Evolutionary conservation across 1,140 invertebrate genomes (phyloP), one percentile per base, ranked within the genome.

Genomic region (Ectropis grisescens): DNA sequence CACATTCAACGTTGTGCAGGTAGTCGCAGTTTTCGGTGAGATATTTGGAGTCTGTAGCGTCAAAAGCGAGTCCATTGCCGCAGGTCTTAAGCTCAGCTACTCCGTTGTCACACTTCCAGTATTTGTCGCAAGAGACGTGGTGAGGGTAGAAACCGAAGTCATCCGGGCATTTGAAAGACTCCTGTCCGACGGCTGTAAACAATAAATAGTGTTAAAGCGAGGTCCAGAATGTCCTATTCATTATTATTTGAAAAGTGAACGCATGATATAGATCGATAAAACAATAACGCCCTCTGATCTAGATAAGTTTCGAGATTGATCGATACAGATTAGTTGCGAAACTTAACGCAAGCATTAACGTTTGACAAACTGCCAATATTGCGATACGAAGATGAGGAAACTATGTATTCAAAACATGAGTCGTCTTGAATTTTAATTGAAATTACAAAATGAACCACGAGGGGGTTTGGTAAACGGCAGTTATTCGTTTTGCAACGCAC

Each of bases 71-170:
- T 27, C 95, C 95, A 64, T 97, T 97, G 24, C 95, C 95, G 82
- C 95, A 97, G 14, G 93, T 94, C 76, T 96, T 96, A 41, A 97
- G 82, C 53, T 95, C 93, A 37, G 94, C 91, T 1, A 86, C 89
- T 45, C 91, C 92, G 57, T 94, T 94, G 74, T 96, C 94, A 71
- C 95, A 97, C 66, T 96, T 95, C 92, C 93, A 97, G 80, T 97
- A 97, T 82, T 97, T 97, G 84, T 97, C 95, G 71, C 95, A 97
- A 12, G 92, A 93, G 41, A 85, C 81, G 57, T 90, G 90, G 80
- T 94, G 95, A 40, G 93, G 93, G 82, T 95, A 97, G 84, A 96
- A 97, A 5, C 95, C 95, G 64, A 94, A 96, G 72, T 96, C 94
- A 67, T 97, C 93, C 3, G 94, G 94, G 68, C 95, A 97, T 85